Evolutionary conservation across 2,113 vertebrate genomes (phyloP).

Genomic region (Planiliza haematocheilus): DNA sequence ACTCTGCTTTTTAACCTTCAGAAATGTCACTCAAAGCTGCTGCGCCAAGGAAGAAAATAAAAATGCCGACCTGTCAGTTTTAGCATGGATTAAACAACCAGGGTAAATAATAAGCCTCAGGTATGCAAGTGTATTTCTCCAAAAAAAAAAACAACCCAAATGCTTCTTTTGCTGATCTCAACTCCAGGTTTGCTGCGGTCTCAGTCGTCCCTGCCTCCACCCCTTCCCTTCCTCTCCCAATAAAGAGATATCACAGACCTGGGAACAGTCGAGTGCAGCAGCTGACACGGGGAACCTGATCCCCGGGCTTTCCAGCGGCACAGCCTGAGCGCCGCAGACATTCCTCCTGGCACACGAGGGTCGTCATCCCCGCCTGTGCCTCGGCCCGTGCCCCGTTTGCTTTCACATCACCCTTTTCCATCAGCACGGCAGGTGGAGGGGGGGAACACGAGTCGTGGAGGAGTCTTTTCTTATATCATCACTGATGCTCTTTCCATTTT

Average conservation of each 20-base stretch:
- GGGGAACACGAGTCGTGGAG: not conserved
- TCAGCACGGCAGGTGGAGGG: conserved; percentile 17
- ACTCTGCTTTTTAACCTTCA: conserved; percentile 12
- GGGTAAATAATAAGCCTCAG: not conserved
- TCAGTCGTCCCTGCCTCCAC: conserved; percentile 3
- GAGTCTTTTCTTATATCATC: not conserved
- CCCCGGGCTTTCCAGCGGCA: conserved; percentile 72
- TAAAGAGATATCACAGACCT: conserved; percentile 67
- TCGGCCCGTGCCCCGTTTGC: conserved; percentile 41
- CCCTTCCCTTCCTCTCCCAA: conserved; percentile 29
- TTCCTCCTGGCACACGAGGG: conserved; percentile 70
- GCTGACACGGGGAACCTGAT: conserved; percentile 80
- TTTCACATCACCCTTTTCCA: conserved; percentile 43
- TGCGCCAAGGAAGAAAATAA: not conserved
- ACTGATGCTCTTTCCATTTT: not conserved
- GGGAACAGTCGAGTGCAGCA: conserved; percentile 67
- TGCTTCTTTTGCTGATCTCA: not conserved
- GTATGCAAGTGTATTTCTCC: not conserved
- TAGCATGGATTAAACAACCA: not conserved
- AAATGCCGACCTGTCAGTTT: not conserved
- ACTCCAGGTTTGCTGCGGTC: conserved; percentile 24
- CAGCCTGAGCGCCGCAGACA: conserved; percentile 70
- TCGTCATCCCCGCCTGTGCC: conserved; percentile 49
- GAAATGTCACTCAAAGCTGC: conserved; percentile 15
- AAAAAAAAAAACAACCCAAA: conserved; percentile 4